Conservation (phyloP, 2,113 vertebrate genomes). For the Phylloscopus whistleri region DNA sequence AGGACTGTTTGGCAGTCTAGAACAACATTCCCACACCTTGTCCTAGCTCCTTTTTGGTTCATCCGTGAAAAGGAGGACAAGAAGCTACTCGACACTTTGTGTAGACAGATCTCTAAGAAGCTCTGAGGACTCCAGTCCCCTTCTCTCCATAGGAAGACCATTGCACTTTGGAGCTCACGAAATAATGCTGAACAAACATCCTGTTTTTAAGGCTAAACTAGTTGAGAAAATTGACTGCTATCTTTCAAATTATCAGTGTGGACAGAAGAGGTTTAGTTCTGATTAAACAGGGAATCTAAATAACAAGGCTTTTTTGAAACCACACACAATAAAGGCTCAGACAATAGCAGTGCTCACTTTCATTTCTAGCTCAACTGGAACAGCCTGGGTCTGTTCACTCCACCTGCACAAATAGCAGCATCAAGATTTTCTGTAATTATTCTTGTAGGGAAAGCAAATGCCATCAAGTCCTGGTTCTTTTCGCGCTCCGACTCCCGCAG, state of each 20-base stretch:
- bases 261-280: constrained; percentile 57
- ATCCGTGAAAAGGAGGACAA: constrained; percentile 31
- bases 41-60: constrained; percentile 6
- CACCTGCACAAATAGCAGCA: constrained; percentile 76
- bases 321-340: constrained; percentile 76
- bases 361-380: constrained; percentile 84
- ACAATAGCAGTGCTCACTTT: constrained; percentile 74
- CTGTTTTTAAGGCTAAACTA: constrained; percentile 57
- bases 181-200: constrained; percentile 41
- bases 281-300: constrained; percentile 56
- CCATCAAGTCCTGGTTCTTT: constrained; percentile 52
- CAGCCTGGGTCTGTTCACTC: constrained; percentile 66
- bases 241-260: constrained; percentile 52
- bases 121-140: constrained; percentile 19
- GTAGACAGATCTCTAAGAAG: not conserved
- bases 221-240: constrained; percentile 59
- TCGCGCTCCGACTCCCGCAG: constrained; percentile 67
- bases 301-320: constrained; percentile 68
- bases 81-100: constrained; percentile 13
- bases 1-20: constrained; percentile 44
- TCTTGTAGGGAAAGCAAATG: constrained; percentile 75
- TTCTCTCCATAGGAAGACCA: constrained; percentile 61
- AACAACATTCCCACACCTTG: constrained; percentile 43
- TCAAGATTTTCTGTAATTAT: constrained; percentile 69
- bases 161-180: constrained; percentile 44